Evolutionary conservation across 2,888 invertebrate genomes (phyloP), one percentile per base, ranked within the genome.

Genomic region (Cataglyphis altisquamis): DNA sequence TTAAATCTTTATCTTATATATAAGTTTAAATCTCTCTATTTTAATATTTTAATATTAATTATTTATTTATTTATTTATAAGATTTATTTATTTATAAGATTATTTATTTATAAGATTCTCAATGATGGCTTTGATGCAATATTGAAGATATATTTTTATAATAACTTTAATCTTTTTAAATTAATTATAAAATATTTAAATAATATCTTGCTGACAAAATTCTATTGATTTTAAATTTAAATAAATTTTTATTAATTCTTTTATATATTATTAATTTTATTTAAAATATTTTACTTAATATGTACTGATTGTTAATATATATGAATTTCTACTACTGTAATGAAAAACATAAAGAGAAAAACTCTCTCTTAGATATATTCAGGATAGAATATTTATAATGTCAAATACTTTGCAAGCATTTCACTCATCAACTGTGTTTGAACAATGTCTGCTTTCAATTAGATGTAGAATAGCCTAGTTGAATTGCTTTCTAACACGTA

Each of bases 401-500:
- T 72, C n/a, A 62, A 41, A 62, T 52, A 15, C 18, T 25, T 39
- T 18, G 52, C 25, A 25, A 75, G 36, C 52, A 36, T 75, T 64
- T 52, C 21, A 75, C 64, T 21, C 36, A 36, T 18, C 52, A 52
- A 64, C 8, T 8, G 36, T 74, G 15, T 63, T 62, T 10, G 74
- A 74, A 74, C 36, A 63, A 62, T 63, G 62, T 64, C 21, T 72
- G 25, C 18, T 66, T 75, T 66, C 66, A 66, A 66, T 66, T 75
- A 75, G 67, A 80, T 86, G 90, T 90, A 91, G 92, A 93, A 92
- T 92, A 92, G 92, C 90, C 91, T 90, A 85, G 89, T 90, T 91
- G 93, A 93, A 94, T 94, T 93, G 93, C 92, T 93, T 93, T 92
- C 91, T 90, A 90, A 90, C 92, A 90, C 45, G 12, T 93, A 92